Percentiles rank a stretch among this genome's conserved stretches.
Conservation (phyloP, 2,797 vertebrate species). For the Brachymystax lenok region DNA sequence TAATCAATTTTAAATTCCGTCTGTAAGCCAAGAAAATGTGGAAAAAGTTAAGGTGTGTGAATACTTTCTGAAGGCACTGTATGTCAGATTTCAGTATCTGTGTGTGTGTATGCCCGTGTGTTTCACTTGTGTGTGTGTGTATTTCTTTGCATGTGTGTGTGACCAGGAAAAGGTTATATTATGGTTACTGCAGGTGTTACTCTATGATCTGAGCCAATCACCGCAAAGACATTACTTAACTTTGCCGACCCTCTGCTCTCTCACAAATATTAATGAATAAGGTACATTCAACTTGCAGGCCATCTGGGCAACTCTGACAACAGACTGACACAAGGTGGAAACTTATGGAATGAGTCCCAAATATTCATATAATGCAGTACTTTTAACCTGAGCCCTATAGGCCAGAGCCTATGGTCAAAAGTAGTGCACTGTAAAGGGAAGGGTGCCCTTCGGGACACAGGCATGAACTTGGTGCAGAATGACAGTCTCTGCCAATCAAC, state of each 20-base stretch:
- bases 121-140: background rate
- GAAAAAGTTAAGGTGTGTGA: too few species aligned
- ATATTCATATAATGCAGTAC: background rate
- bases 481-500: slow-evolving; percentile 16
- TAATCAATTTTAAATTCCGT: too few species aligned
- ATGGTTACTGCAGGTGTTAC: background rate
- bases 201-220: slow-evolving; percentile 2
- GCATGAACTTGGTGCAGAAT: background rate
- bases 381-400: background rate
- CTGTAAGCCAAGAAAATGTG: too few species aligned
- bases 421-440: slow-evolving; percentile 7
- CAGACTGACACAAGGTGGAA: background rate
- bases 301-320: background rate
- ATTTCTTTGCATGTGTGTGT: background rate
- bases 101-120: background rate
- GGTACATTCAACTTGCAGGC: slow-evolving; percentile 6
- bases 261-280: slow-evolving; percentile 12
- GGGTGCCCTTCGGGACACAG: background rate
- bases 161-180: background rate
- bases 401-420: background rate
- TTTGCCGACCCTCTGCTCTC: background rate
- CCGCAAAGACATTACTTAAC: slow-evolving; percentile 13
- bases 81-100: background rate
- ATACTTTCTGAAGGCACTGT: background rate
- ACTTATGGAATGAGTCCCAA: background rate